Evolutionary conservation across 2,888 invertebrate genomes (phyloP), one percentile per base, ranked within the genome.

Genomic region (Dasypolia templi): DNA sequence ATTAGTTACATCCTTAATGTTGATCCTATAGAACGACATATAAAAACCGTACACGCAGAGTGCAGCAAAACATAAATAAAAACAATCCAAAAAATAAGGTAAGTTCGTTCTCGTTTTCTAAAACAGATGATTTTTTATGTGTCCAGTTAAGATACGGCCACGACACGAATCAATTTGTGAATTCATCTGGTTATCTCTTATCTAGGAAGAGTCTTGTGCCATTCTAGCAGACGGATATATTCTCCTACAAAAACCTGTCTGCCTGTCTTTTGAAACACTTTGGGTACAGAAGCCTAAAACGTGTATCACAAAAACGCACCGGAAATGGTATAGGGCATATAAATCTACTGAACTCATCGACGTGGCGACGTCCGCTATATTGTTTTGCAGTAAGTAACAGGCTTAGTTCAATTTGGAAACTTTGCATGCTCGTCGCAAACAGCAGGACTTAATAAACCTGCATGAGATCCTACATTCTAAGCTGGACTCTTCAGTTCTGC

Each of bases 361-460:
- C 62, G 46, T 42, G 11, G 17, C n/a, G 56, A 66, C 62, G 46
- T 42, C 26, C 29, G 29, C 42, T 49, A 49, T 70, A 62, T 81
- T 79, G 70, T 76, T 65, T 56, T n/a, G 14, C 76, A 55, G 63
- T 76, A 53, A 81, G 51, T 76, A 69, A 70, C 58, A 76, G 56
- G 64, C 46, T 39, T n/a, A n/a, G n/a, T n/a, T n/a, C n/a, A n/a
- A n/a, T n/a, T n/a, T n/a, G n/a, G n/a, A n/a, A n/a, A n/a, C n/a
- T n/a, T n/a, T n/a, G n/a, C n/a, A n/a, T n/a, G n/a, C n/a, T n/a
- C n/a, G n/a, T n/a, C n/a, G n/a, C n/a, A n/a, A n/a, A n/a, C n/a
- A n/a, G n/a, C n/a, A n/a, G n/a, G n/a, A n/a, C n/a, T n/a, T n/a
- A n/a, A n/a, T n/a, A n/a, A n/a, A n/a, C n/a, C n/a, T n/a, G n/a